Evolutionary conservation across 1,140 invertebrate genomes (phyloP).

Genomic region (Microplitis mediator): DNA sequence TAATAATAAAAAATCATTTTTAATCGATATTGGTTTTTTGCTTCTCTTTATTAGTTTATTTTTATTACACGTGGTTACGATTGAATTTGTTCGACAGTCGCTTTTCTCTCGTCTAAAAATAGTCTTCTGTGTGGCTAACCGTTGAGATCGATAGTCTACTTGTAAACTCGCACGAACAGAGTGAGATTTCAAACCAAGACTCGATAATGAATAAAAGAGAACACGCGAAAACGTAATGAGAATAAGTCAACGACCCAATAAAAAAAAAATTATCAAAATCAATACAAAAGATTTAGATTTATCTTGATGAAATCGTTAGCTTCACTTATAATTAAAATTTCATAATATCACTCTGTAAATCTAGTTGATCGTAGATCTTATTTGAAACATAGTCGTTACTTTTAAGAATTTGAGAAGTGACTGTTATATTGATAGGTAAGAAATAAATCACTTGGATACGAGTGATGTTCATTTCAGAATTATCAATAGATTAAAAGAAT

Average conservation of each 20-base stretch:
- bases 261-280: background rate
- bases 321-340: no score
- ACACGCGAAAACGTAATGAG: slow-evolving; percentile 15
- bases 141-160: slow-evolving; percentile 30
- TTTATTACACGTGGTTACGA: slow-evolving; percentile 9
- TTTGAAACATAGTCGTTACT: background rate
- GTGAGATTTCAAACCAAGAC: slow-evolving; percentile 22
- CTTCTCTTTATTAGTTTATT: background rate
- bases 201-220: background rate
- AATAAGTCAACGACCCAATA: slow-evolving; percentile 24
- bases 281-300: background rate
- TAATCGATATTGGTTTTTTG: background rate
- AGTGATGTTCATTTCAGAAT: no score
- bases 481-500: no score
- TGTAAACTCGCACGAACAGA: slow-evolving; percentile 10
- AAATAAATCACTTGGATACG: no score
- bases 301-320: no score
- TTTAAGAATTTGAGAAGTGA: background rate
- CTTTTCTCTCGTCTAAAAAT: slow-evolving; percentile 21
- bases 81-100: background rate
- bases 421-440: no score
- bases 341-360: no score
- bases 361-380: background rate
- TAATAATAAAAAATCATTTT: background rate
- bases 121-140: slow-evolving; percentile 18